phyloP scores from a whole-genome alignment of 2,797 vertebrate species.

The Ficedula albicollis region DNA sequence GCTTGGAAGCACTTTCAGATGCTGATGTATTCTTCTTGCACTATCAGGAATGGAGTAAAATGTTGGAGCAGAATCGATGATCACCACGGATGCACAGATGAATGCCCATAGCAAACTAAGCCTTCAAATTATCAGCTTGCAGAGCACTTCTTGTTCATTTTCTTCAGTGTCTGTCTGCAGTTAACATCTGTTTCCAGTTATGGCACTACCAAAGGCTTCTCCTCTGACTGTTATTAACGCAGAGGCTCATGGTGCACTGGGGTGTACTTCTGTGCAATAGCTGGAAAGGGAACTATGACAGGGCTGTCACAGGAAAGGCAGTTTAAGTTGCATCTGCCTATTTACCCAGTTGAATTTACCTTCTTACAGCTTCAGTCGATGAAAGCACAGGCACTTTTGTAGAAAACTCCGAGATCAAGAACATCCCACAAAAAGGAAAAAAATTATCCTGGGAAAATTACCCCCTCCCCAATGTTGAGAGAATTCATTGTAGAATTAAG shows the following conservation, averaged over 20 bases:
- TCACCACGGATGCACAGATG: constrained; percentile 2
- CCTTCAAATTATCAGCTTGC: background rate
- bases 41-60: background rate
- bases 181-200: constrained; percentile 50
- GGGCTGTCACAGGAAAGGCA: background rate
- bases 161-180: constrained; percentile 1
- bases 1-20: constrained; percentile 10
- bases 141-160: constrained; percentile 24
- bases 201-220: background rate
- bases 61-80: background rate
- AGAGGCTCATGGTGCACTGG: background rate
- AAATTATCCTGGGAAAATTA: background rate
- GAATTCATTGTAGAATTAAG: background rate
- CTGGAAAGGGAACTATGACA: background rate
- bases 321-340: background rate
- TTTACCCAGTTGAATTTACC: background rate
- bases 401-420: background rate
- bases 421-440: background rate
- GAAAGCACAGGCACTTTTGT: background rate
- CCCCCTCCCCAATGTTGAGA: rapidly evolving
- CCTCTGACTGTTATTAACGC: constrained; percentile 20
- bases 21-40: background rate
- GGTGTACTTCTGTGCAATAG: background rate
- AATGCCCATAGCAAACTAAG: constrained; percentile 35
- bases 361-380: background rate